phyloP scores from a whole-genome alignment of 92 coral and sea anemone genomes.

The Scolanthus callimorphus region DNA sequence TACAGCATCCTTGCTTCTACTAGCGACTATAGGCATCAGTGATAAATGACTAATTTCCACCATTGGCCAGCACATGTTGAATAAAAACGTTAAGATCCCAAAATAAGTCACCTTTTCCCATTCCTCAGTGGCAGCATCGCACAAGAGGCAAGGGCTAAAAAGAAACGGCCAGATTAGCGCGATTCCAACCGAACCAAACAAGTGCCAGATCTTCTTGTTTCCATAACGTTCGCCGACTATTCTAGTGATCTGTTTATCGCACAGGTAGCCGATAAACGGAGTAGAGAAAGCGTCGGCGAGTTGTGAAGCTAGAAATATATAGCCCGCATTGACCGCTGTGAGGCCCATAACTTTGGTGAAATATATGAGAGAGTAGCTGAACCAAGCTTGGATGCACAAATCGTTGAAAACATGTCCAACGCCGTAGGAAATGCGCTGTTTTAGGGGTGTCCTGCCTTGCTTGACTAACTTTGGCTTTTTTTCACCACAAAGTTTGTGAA shows the following conservation, averaged over 20 bases:
- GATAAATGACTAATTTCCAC: constrained; percentile 90
- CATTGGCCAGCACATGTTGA: constrained; percentile 87
- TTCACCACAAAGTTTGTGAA: constrained; percentile 10
- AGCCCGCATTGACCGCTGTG: constrained; percentile 66
- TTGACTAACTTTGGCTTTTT: constrained; percentile 28
- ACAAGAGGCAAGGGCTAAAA: constrained; percentile 68
- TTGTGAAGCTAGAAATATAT: constrained; percentile 72
- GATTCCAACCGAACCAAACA: constrained; percentile 73
- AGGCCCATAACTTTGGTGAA: constrained; percentile 70
- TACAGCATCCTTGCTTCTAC: constrained; percentile 64
- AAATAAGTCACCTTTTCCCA: constrained; percentile 67
- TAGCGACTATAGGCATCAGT: constrained; percentile 77
- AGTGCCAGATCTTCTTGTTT: constrained; percentile 82
- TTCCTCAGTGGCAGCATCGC: constrained; percentile 46
- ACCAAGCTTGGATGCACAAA: constrained; percentile 90
- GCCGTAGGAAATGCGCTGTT: constrained; percentile 75
- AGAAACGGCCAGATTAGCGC: constrained; percentile 82
- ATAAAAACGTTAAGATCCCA: constrained; percentile 50
- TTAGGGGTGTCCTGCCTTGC: constrained; percentile 60
- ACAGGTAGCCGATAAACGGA: constrained; percentile 79
- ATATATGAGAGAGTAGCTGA: constrained; percentile 74
- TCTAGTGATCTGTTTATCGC: constrained; percentile 70
- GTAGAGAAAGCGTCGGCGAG: constrained; percentile 77
- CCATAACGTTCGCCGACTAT: constrained; percentile 59
- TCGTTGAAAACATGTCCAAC: constrained; percentile 92